Base-by-base conservation (phyloP, 2,113 vertebrate species). In the Lycocorax pyrrhopterus region DNA sequence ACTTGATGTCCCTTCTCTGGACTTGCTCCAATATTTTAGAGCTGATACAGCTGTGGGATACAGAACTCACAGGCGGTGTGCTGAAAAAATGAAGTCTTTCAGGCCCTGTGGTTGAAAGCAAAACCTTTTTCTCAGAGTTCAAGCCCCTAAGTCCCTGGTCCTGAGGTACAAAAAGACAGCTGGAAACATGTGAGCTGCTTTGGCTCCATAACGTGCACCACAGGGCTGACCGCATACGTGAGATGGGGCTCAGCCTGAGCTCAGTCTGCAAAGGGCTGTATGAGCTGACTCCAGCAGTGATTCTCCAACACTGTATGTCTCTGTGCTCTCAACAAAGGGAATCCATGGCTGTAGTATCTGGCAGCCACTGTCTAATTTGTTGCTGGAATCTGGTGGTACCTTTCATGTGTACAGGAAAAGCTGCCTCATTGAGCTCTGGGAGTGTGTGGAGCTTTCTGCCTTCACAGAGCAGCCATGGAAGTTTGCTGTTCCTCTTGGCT, bases 291-390 rank as follows among this genome's bases (percentile, higher is more conserved):
- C 35, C 78, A 76, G 77, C 49, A 29, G 20, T 33, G 77, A 7
- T 26, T 73, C 39, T 55, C 13, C 49, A 78, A 1, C 27, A 32
- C 26, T 6, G 1, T 0, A 0, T 25, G 12, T 37, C 23, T 75
- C 41, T 68, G 68, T 27, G 51, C 23, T 66, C 32, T 41, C 4
- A 9, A 3, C 49, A 37, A 37, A 69, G 19, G 16, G 10, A 58
- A 27, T 52, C 27, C 0, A 0, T 53, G 46, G 12, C n/a, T 83
- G 1, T 62, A 13, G 7, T 9, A 5, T 15, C 44, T 93, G 80
- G 25, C 72, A 93, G 58, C 53, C 47, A 46, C 56, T 86, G 16
- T 17, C 67, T 91, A 9, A 30, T 75, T 25, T 8, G 17, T 64
- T 59, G 17, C 46, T 78, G 55, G 33, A 41, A 60, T 60, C 64